These are phyloP conservation scores for Sylvicola fuscatus DNA, from an alignment of 2,888 invertebrate genomes.

Conservation along the genomic window DNA sequence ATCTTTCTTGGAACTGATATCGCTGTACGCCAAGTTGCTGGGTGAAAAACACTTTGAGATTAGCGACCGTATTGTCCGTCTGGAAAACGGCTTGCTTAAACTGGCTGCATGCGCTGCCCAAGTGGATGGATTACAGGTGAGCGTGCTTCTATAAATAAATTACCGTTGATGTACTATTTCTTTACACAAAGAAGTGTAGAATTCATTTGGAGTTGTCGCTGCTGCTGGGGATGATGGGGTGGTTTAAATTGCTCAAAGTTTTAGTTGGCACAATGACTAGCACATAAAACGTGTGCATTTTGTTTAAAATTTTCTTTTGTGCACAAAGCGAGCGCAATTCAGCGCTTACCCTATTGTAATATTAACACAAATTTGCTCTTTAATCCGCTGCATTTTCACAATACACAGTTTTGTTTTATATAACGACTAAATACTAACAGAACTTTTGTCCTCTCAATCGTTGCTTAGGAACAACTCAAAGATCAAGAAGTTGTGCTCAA, in stretches of 20 bases:
- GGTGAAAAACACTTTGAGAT: constrained; percentile 45
- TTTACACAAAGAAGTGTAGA: too few relatives aligned
- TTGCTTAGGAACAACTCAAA: constrained; percentile 29
- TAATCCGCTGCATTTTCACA: background rate
- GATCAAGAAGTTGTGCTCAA: constrained; percentile 65
- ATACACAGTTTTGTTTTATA: constrained; percentile 3
- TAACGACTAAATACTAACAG: too few relatives aligned
- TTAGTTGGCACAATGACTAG: too few relatives aligned
- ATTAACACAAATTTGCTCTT: too few relatives aligned
- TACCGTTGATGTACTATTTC: background rate
- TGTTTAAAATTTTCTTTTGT: too few relatives aligned
- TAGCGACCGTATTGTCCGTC: constrained; percentile 49
- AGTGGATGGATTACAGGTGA: constrained; percentile 55
- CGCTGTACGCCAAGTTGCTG: constrained; percentile 53
- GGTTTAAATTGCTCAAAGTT: too few relatives aligned
- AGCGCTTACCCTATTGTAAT: too few relatives aligned
- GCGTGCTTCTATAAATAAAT: constrained; percentile 15
- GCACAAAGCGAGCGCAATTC: too few relatives aligned
- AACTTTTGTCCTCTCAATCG: too few relatives aligned
- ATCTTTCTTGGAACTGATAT: constrained; percentile 82
- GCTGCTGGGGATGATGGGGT: too few relatives aligned
- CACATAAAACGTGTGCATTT: too few relatives aligned
- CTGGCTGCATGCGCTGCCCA: constrained; percentile 69
- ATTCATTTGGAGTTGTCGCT: too few relatives aligned
- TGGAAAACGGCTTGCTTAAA: constrained; percentile 78